A percentile compares a stretch with the other conserved stretches of the same genome.
phyloP scores from a whole-genome alignment of 1,140 invertebrate genomes.

The Trichoplusia ni region DNA sequence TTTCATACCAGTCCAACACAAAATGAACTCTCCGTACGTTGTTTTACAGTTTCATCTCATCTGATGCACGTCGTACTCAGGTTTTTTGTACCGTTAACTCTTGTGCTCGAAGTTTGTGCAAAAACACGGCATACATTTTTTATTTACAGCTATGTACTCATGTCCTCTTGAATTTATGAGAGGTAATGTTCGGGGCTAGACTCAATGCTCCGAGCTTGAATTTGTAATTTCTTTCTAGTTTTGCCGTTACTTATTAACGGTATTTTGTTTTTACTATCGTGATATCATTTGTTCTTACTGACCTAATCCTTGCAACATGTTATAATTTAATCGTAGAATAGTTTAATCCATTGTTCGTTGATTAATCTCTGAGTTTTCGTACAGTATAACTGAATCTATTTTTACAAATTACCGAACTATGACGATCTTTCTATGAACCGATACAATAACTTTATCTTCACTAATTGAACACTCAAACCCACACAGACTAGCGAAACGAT shows the following conservation, averaged over 20 bases:
- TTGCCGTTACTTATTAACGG: not conserved
- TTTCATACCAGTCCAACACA: not conserved
- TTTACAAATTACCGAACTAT: too few species aligned
- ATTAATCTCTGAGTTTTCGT: too few species aligned
- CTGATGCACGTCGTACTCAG: not conserved
- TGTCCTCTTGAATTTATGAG: constrained; percentile 29
- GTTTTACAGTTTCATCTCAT: not conserved
- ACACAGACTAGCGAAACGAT: too few species aligned
- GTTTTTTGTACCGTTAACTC: constrained; percentile 54
- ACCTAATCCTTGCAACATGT: too few species aligned
- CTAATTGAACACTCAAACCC: too few species aligned
- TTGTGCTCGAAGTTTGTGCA: constrained; percentile 42
- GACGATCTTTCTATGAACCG: too few species aligned
- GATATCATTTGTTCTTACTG: too few species aligned
- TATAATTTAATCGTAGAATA: too few species aligned
- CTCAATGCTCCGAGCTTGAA: constrained; percentile 6
- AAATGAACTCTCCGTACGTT: not conserved
- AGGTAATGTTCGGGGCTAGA: constrained; percentile 34
- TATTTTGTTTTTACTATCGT: not conserved
- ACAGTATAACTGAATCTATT: too few species aligned
- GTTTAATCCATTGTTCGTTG: too few species aligned
- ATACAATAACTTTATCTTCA: too few species aligned
- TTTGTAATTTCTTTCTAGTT: constrained; percentile 7
- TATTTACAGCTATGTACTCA: constrained; percentile 55
- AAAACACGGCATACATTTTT: constrained; percentile 41